Percentiles rank a stretch among this genome's conserved stretches.
Conservation (phyloP, 1,140 invertebrate species). For the Drosophila pandora region DNA sequence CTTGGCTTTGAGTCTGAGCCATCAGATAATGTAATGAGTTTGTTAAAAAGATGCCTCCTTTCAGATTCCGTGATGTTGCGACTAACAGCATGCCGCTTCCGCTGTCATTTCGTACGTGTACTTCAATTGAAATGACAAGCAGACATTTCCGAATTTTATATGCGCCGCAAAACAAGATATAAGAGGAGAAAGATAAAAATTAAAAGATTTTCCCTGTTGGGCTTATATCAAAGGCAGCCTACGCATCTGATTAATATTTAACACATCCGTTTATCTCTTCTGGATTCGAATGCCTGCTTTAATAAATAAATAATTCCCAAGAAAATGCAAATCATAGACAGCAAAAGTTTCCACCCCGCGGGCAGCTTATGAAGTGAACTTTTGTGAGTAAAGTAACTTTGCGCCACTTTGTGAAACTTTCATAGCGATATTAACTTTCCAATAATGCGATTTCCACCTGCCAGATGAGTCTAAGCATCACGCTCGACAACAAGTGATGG, state of each 20-base stretch:
- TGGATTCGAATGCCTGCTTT: background rate
- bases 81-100: background rate
- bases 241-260: background rate
- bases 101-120: slow-evolving; percentile 2
- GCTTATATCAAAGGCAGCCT: background rate
- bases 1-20: background rate
- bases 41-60: background rate
- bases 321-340: background rate
- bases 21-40: slow-evolving; percentile 4
- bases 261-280: background rate
- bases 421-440: slow-evolving; percentile 23
- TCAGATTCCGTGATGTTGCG: background rate
- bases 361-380: background rate
- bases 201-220: slow-evolving; percentile 1
- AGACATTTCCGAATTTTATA: background rate
- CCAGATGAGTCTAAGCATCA: slow-evolving; percentile 31
- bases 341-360: background rate
- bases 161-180: background rate
- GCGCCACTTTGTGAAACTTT: background rate
- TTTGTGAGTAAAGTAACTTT: slow-evolving; percentile 11
- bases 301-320: background rate
- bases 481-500: slow-evolving; percentile 8
- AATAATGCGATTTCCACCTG: slow-evolving; percentile 40
- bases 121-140: background rate
- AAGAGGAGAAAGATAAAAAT: background rate